Conservation (phyloP, 2,113 vertebrate species). For the Percopsis transmontana region DNA sequence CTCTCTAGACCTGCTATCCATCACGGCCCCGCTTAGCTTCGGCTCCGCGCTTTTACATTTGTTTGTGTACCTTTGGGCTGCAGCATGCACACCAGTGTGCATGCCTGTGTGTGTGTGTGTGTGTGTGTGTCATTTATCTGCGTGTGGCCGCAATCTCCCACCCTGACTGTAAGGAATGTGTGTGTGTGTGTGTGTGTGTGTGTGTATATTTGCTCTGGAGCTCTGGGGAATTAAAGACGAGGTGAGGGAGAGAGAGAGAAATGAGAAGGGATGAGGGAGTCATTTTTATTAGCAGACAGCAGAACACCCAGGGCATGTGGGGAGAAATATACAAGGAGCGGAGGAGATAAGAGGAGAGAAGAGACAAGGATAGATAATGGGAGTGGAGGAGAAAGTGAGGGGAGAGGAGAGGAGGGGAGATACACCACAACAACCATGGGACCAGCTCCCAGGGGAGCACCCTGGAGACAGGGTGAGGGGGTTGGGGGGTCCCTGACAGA, state of each 20-base stretch:
- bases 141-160: constrained; percentile 51
- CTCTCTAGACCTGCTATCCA: constrained; percentile 50
- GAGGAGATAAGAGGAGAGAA: neutral
- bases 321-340: constrained; percentile 4
- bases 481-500: too few species aligned
- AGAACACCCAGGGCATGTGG: constrained; percentile 41
- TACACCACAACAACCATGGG: constrained; percentile 14
- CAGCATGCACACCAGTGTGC: neutral
- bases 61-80: constrained; percentile 57
- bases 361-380: neutral
- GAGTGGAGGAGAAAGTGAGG: neutral
- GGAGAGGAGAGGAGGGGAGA: neutral
- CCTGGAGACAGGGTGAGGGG: neutral
- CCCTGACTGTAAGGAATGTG: constrained; percentile 28
- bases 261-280: constrained; percentile 29
- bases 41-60: constrained; percentile 21
- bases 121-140: constrained; percentile 46
- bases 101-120: constrained; percentile 14
- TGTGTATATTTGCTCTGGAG: constrained; percentile 54
- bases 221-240: constrained; percentile 40
- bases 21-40: constrained; percentile 14
- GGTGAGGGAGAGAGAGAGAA: constrained; percentile 30
- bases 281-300: constrained; percentile 24
- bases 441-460: constrained; percentile 7
- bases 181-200: constrained; percentile 48